phyloP scores from a whole-genome alignment of 2,888 invertebrate genomes.

The Apotomis betuletana region DNA sequence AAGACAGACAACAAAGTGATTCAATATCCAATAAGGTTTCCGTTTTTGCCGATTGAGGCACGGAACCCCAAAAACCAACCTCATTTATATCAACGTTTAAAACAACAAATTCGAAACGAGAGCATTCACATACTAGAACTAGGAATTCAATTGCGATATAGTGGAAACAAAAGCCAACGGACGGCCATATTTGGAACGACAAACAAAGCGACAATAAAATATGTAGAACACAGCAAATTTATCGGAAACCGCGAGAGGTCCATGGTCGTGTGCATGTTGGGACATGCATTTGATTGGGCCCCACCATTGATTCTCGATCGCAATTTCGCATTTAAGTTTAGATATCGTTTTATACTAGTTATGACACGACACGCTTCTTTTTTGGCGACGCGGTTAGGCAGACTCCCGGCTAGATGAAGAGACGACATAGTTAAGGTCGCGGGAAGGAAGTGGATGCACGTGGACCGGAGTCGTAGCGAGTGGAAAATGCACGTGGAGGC shows the following conservation, averaged over 20 bases:
- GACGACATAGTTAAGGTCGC: too few species aligned
- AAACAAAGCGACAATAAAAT: conserved; percentile 68
- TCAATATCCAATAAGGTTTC: too few species aligned
- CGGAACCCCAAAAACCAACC: too few species aligned
- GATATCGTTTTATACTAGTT: too few species aligned
- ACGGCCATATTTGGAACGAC: conserved; percentile 59
- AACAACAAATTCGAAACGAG: conserved; percentile 37
- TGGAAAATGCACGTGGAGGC: too few species aligned
- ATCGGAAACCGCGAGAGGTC: conserved; percentile 62
- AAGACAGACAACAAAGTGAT: too few species aligned
- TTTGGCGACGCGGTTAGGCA: too few species aligned
- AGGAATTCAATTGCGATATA: conserved; percentile 47
- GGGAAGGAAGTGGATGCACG: too few species aligned
- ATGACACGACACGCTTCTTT: too few species aligned
- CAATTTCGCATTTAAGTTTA: not conserved
- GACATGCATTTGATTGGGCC: conserved; percentile 57
- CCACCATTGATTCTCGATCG: conserved; percentile 51
- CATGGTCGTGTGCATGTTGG: conserved; percentile 55
- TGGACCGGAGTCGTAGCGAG: too few species aligned
- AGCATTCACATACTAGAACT: conserved; percentile 40
- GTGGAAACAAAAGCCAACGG: conserved; percentile 39
- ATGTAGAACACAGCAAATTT: conserved; percentile 65
- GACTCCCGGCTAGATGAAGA: too few species aligned
- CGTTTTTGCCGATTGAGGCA: too few species aligned
- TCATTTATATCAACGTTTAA: not conserved